Percentiles rank a stretch among this genome's conserved stretches.
Conservation (phyloP, 1,140 invertebrate species). For the honey bee (Apis mellifera) region Amel_HAv3.1 CM009941.2:350501-351000, state of each 20-base stretch:
- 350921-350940: neutral
- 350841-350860: neutral
- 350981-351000: neutral
- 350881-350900: neutral
- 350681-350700: neutral
- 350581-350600: neutral
- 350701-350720: neutral
- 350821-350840: neutral
- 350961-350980: neutral
- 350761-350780: neutral
- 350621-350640: neutral
- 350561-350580: neutral
- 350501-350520: too few species aligned
- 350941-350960: neutral
- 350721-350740: neutral
- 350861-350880: neutral
- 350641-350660: neutral
- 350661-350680: neutral
- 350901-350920: neutral
- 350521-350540: too few species aligned
- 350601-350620: neutral
- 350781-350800: neutral
- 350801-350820: neutral
- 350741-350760: neutral
- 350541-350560: neutral